A percentile compares a stretch with the other conserved stretches of the same genome.
Evolutionary conservation across 2,888 invertebrate species (phyloP).

Genomic region (Neelides folsomi): DNA sequence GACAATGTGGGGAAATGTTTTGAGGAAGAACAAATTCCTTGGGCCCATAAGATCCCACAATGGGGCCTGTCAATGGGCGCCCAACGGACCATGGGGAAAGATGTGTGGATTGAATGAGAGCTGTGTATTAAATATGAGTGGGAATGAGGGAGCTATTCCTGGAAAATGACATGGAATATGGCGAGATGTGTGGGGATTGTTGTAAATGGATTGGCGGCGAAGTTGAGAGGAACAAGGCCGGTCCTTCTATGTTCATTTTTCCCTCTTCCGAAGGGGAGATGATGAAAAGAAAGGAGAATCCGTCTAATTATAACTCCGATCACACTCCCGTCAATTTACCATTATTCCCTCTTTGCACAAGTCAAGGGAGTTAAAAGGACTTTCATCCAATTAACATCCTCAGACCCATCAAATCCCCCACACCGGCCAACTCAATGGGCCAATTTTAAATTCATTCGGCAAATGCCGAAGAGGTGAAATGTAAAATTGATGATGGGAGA

Average conservation of each 20-base stretch:
- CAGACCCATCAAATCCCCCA: background rate
- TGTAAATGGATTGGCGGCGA: constrained; percentile 30
- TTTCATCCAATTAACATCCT: background rate
- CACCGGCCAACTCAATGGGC: background rate
- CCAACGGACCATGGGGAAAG: no score
- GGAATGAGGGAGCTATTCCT: background rate
- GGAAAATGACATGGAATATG: constrained; percentile 15
- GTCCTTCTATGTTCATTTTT: background rate
- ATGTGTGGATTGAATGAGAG: constrained; percentile 14
- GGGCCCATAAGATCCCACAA: no score
- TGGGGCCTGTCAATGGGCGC: no score
- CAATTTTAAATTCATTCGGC: no score
- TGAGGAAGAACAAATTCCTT: no score
- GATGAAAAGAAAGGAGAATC: constrained; percentile 4
- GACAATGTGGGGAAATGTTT: no score
- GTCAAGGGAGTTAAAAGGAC: background rate
- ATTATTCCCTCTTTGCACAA: no score
- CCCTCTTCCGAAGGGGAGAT: constrained; percentile 1
- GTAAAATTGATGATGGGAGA: no score
- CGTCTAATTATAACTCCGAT: constrained; percentile 15
- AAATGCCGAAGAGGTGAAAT: no score
- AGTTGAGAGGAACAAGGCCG: constrained; percentile 17
- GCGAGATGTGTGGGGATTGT: constrained; percentile 10
- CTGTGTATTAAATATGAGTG: constrained; percentile 13
- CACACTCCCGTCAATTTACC: no score